Conservation (phyloP, 2,113 vertebrate genomes). For the Oreochromis spilurus region DNA sequence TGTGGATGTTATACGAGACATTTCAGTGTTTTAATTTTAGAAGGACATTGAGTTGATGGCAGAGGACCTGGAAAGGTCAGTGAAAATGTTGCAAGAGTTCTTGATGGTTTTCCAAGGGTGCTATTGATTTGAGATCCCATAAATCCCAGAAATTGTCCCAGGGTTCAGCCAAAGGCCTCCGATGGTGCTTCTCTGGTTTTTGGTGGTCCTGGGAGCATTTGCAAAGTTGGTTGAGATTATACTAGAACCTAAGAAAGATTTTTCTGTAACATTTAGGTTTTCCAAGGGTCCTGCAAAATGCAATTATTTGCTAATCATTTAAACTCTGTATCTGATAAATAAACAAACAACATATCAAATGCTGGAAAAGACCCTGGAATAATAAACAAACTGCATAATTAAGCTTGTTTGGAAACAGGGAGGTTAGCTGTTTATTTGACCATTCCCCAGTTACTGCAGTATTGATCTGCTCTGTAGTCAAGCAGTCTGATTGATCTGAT, state of each 20-base stretch:
- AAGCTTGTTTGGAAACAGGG: not conserved
- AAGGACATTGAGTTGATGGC: not conserved
- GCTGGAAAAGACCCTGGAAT: not conserved
- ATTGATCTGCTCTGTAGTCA: not conserved
- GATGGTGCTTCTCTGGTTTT: not conserved
- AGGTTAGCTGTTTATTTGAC: too few relatives aligned
- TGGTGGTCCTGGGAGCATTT: not conserved
- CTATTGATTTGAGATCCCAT: not conserved
- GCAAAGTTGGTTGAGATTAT: not conserved
- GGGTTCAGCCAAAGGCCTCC: not conserved
- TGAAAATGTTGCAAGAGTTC: not conserved
- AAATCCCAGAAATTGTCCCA: not conserved
- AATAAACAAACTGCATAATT: not conserved
- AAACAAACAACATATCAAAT: not conserved
- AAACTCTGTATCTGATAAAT: not conserved
- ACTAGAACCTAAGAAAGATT: not conserved
- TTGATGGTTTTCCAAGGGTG: not conserved
- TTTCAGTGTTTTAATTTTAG: not conserved
- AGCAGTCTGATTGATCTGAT: not conserved
- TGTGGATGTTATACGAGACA: not conserved
- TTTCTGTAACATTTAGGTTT: not conserved
- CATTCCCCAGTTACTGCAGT: not conserved
- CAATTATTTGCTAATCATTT: fast-evolving
- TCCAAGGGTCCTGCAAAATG: not conserved
- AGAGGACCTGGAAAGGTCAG: not conserved